Evolutionary conservation across 2,888 invertebrate species (phyloP).

Genomic region (Poecilus cupreus): DNA sequence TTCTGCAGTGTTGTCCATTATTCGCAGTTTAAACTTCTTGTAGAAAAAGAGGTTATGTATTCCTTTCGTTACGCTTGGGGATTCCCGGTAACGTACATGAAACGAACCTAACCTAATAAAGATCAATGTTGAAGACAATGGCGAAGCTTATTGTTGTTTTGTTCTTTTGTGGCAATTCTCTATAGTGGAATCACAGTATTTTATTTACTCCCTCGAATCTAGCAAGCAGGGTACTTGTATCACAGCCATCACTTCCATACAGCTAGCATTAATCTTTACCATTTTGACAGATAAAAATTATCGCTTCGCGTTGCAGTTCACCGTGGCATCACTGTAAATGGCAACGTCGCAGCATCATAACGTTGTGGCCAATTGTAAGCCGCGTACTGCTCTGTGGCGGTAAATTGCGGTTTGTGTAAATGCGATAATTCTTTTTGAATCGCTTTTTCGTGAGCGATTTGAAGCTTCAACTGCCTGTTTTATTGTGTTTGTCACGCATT

Average conservation of each 20-base stretch:
- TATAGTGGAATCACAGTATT: slow-evolving; percentile 7
- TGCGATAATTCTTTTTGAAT: slow-evolving; percentile 53
- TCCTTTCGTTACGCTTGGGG: neutral
- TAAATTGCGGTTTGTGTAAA: slow-evolving; percentile 33
- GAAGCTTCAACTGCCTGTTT: slow-evolving; percentile 37
- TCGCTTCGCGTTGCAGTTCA: neutral
- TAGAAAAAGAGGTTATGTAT: neutral
- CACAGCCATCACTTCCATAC: slow-evolving; percentile 29
- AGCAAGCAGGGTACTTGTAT: neutral
- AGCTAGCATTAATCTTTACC: slow-evolving; percentile 42
- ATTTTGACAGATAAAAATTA: slow-evolving; percentile 49
- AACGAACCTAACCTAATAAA: slow-evolving; percentile 38
- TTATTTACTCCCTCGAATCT: slow-evolving; percentile 8
- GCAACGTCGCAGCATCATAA: neutral
- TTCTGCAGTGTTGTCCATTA: too few relatives aligned
- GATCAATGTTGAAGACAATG: slow-evolving; percentile 25
- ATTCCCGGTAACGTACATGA: neutral
- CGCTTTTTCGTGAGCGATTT: slow-evolving; percentile 49
- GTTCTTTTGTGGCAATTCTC: slow-evolving; percentile 24
- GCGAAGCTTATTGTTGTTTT: slow-evolving; percentile 19
- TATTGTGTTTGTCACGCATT: slow-evolving; percentile 44
- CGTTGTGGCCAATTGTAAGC: neutral
- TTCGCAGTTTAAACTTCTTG: neutral
- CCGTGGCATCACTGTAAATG: neutral
- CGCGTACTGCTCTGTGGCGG: neutral